Evolutionary conservation across 2,113 vertebrate species (phyloP), one percentile per base, ranked within the genome.

Genomic region (Stigmatopora nigra): DNA sequence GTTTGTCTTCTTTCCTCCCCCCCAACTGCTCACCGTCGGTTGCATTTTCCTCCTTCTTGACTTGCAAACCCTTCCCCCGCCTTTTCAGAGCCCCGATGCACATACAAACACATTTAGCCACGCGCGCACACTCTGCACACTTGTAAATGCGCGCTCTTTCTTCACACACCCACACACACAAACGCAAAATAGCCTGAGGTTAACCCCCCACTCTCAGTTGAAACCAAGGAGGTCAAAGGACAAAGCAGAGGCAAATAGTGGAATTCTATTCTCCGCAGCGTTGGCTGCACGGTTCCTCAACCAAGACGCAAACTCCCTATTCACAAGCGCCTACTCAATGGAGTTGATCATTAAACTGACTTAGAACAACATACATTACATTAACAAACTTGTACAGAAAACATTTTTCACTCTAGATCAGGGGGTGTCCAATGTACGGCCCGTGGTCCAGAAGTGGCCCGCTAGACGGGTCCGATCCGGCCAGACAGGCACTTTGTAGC

Each of bases 261-360:
- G 84, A 87, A 87, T 88, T 85, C 83, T 84, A 87, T 88, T 85
- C 83, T 84, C 63, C 68, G 53, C 55, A 62, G 70, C 77, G 82
- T 80, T 79, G 75, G 75, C 73, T 22, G 64, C 61, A 48, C 65
- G 64, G 46, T 44, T 57, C 61, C 55, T 61, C 57, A 69, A 51
- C 51, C 61, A 25, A 63, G 63, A 3, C 38, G 17, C 52, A 25
- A 5, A 36, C 20, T 55, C 35, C n/a, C n/a, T 46, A 72, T 58
- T 57, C 53, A 65, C 15, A 15, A 35, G 47, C 7, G 22, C 56
- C 25, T 15, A 60, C 1, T 68, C 59, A 59, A 19, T 19, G 36
- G 17, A 22, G 41, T n/a, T 12, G 10, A 8, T 3, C 20, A 22
- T 6, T 45, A 45, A 19, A 45, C 22, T 5, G 35, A 59, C 35